A percentile compares a stretch with the other conserved stretches of the same genome.
These are phyloP conservation scores for Gymnogyps californianus DNA, from an alignment of 2,113 vertebrate genomes.

Conservation along the genomic window DNA sequence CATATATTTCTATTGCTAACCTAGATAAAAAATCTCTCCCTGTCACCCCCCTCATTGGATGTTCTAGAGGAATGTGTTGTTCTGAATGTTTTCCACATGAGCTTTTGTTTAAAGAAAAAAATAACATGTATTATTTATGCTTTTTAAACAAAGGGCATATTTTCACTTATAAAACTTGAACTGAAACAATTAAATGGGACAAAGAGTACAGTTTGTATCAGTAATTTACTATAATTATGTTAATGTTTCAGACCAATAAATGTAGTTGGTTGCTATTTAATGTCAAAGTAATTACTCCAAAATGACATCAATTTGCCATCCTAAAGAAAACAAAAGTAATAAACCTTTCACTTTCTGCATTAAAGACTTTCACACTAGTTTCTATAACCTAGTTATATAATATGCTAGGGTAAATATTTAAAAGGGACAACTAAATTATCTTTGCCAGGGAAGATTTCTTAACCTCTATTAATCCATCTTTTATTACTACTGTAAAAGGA, in stretches of 20 bases:
- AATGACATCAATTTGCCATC: slow-evolving; percentile 10
- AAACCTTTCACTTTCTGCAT: background rate
- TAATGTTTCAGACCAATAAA: slow-evolving; percentile 20
- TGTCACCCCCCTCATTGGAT: background rate
- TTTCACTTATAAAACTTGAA: slow-evolving; percentile 1
- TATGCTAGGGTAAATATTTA: background rate
- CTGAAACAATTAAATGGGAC: slow-evolving; percentile 8
- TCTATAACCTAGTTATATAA: background rate
- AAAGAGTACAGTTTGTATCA: background rate
- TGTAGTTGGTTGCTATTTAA: background rate
- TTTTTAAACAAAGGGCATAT: background rate
- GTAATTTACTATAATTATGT: background rate
- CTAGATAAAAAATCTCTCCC: background rate
- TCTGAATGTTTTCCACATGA: background rate
- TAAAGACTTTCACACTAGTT: background rate
- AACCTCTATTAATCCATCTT: background rate
- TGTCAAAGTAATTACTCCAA: slow-evolving; percentile 30
- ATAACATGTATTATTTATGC: background rate
- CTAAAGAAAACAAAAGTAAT: slow-evolving; percentile 1
- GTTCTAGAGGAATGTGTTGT: background rate
- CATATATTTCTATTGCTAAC: background rate
- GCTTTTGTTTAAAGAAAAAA: background rate
- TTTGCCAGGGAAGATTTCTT: background rate
- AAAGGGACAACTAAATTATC: background rate
- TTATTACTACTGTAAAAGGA: background rate